Conservation (phyloP, 1,140 invertebrate species). For the Euglossa dilemma region DNA sequence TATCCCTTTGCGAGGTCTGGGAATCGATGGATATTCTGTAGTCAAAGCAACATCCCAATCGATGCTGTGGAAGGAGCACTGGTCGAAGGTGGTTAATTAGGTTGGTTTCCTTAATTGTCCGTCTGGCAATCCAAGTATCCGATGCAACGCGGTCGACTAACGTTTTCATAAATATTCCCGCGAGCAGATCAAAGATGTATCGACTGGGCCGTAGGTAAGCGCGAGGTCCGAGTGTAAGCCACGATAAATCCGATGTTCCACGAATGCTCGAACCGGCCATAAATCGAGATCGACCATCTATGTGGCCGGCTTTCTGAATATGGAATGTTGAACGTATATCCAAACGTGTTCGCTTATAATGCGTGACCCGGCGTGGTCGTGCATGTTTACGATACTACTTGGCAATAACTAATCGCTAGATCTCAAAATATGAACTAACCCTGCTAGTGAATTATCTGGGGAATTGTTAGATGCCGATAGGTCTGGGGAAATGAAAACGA, state of each 20-base stretch:
- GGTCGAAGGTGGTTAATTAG: neutral
- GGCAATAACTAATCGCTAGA: conserved; percentile 54
- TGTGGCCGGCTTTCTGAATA: conserved; percentile 64
- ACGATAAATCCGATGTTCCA: conserved; percentile 68
- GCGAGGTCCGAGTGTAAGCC: conserved; percentile 38
- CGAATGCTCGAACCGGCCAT: conserved; percentile 66
- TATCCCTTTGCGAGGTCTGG: neutral
- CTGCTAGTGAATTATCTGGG: neutral
- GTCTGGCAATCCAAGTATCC: neutral
- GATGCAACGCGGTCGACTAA: neutral
- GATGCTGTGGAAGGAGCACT: neutral
- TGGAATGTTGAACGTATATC: conserved; percentile 59
- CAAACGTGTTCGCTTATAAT: conserved; percentile 49
- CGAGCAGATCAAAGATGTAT: conserved; percentile 54
- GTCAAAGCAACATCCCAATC: neutral
- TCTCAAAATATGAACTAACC: conserved; percentile 32
- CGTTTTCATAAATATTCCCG: conserved; percentile 48
- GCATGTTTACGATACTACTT: conserved; percentile 54
- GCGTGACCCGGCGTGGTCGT: neutral
- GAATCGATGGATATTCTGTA: neutral
- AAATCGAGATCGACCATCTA: conserved; percentile 71
- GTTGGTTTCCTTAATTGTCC: neutral
- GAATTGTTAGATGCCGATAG: too few relatives aligned
- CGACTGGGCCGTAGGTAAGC: conserved; percentile 1
- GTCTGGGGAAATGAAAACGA: neutral